Percentiles rank a stretch among this genome's conserved stretches.
Evolutionary conservation across 2,888 invertebrate genomes (phyloP).

Genomic region (Andrena flavipes): DNA sequence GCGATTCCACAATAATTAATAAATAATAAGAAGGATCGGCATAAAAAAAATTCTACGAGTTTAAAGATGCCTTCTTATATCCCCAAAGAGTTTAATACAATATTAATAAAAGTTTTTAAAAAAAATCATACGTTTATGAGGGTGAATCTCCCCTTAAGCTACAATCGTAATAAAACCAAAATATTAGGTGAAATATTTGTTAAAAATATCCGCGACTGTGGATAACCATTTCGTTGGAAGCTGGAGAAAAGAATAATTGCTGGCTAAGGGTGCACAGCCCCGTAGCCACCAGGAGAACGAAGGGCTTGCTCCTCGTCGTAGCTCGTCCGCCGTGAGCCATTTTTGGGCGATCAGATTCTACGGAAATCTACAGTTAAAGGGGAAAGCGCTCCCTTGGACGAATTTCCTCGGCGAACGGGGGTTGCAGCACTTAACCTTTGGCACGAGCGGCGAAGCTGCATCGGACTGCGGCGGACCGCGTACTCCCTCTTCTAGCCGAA

Average conservation of each 20-base stretch:
- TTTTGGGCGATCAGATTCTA: neutral
- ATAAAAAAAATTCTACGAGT: no score
- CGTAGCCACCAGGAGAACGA: neutral
- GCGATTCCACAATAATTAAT: no score
- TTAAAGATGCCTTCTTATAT: no score
- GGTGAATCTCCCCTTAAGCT: no score
- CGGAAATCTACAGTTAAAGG: slow-evolving; percentile 12
- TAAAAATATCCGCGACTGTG: no score
- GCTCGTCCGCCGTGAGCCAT: neutral
- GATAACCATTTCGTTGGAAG: no score
- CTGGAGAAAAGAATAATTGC: neutral
- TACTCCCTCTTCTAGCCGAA: slow-evolving; percentile 63
- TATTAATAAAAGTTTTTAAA: no score
- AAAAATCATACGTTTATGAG: no score
- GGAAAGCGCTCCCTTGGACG: slow-evolving; percentile 8
- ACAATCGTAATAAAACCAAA: no score
- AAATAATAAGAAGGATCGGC: no score
- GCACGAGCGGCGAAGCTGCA: slow-evolving; percentile 49
- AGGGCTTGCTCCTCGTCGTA: neutral
- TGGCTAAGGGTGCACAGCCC: neutral
- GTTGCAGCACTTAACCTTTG: slow-evolving; percentile 55
- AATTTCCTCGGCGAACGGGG: slow-evolving; percentile 1
- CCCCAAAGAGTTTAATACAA: no score
- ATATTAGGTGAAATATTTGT: no score
- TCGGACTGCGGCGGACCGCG: slow-evolving; percentile 57